Evolutionary conservation across 2,113 vertebrate species (phyloP).

Genomic region (Zingel zingel): DNA sequence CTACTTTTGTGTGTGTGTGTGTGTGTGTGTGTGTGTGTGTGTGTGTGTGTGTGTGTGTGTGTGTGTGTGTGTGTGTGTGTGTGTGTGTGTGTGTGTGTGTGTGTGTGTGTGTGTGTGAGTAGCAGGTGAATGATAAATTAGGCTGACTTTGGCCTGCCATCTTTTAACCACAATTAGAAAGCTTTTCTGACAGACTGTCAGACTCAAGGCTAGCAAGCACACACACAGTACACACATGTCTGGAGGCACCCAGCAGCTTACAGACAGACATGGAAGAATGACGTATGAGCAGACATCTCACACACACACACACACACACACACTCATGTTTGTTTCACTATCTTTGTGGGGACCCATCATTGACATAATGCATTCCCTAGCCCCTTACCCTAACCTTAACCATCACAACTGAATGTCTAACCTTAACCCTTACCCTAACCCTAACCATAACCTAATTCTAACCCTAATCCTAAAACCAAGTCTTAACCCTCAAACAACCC

Average conservation of each 20-base stretch:
- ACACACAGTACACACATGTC: conserved; percentile 32
- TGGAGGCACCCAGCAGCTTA: conserved; percentile 55
- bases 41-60: conserved; percentile 3
- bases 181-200: conserved; percentile 77
- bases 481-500: too few species aligned
- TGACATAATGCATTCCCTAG: too few species aligned
- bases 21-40: background rate
- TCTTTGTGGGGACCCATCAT: too few species aligned
- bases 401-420: too few species aligned
- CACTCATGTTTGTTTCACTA: too few species aligned
- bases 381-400: too few species aligned
- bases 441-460: too few species aligned
- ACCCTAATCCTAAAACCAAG: too few species aligned
- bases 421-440: too few species aligned
- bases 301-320: conserved; percentile 28
- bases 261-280: conserved; percentile 45
- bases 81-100: conserved; percentile 29
- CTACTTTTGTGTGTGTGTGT: conserved; percentile 25
- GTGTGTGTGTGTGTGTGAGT: conserved; percentile 31
- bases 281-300: conserved; percentile 53
- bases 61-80: conserved; percentile 17
- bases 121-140: conserved; percentile 69
- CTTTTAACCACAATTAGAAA: conserved; percentile 83
- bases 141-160: conserved; percentile 72
- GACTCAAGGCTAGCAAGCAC: conserved; percentile 53